phyloP scores from a whole-genome alignment of 2,113 vertebrate species.

The Ptychochromis oligacanthus region DNA sequence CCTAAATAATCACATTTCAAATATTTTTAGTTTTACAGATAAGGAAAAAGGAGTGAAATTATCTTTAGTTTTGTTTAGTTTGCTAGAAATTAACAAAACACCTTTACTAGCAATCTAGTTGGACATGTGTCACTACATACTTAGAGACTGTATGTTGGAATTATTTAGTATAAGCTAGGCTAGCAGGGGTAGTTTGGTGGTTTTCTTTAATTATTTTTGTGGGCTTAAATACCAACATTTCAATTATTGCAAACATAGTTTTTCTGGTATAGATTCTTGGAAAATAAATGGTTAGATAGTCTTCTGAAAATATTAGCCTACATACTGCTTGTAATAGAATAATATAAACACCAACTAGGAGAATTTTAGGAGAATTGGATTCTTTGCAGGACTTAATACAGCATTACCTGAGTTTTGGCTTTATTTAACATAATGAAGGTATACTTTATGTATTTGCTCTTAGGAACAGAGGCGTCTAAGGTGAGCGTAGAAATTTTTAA shows the following conservation, averaged over 20 bases:
- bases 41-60: too few relatives aligned
- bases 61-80: too few relatives aligned
- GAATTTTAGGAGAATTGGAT: too few relatives aligned
- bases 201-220: neutral
- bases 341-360: too few relatives aligned
- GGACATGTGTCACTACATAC: neutral
- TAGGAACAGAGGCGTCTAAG: neutral
- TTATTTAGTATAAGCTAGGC: too few relatives aligned
- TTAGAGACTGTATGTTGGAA: neutral
- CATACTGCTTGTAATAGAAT: too few relatives aligned
- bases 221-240: neutral
- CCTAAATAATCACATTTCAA: neutral
- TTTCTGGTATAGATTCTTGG: too few relatives aligned
- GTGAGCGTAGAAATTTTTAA: neutral
- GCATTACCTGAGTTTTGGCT: neutral
- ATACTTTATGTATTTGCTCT: neutral
- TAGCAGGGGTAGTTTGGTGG: too few relatives aligned
- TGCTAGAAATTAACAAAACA: too few relatives aligned
- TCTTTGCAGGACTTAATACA: too few relatives aligned
- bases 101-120: too few relatives aligned
- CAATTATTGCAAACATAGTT: neutral
- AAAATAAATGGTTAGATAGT: rapidly evolving
- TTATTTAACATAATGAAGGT: neutral
- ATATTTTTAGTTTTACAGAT: neutral
- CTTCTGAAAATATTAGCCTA: neutral